Evolutionary conservation across 2,113 vertebrate genomes (phyloP), one percentile per base, ranked within the genome.

Genomic region (Sitta europaea): DNA sequence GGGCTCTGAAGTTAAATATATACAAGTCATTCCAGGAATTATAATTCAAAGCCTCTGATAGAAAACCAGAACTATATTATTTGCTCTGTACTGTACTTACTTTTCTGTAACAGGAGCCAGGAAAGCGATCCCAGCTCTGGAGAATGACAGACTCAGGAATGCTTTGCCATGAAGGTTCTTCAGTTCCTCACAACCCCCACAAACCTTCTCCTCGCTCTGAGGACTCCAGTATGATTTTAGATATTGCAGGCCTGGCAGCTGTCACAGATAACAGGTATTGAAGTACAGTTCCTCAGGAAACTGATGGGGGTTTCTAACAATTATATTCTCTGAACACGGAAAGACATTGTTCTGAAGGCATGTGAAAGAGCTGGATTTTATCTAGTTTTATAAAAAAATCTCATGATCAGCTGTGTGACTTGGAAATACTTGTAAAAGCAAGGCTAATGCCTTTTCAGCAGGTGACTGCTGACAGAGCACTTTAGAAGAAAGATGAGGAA

Each of bases 61-160:
- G 42, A 29, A 72, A 89, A 95, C 36, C 27, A 77, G 36, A 78
- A 81, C 10, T 45, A 40, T 74, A 57, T 8, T 20, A 24, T 3
- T 87, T 77, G 14, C 61, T 72, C 9, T 70, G 36, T 79, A 13
- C 21, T 94, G 23, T 53, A 40, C 35, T 58, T 62, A n/a, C 55
- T 93, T 70, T 82, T 61, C 11, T 90, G 14, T 81, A 47, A 47
- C 88, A 99, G 99, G 99, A 99, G 68, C 99, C 99, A 2, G 99
- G 99, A 38, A 99, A 99, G 94, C 98, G 99, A 11, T 99, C 99
- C 35, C 99, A 99, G 96, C 98, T 99, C 43, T 99, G 99, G 99
- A 98, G 99, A 77, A 99, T 99, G 98, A 99, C 95, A 0, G 98
- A 98, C 2, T 91, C 95, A 0, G 99, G 99, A 54, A 98, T 99